Conservation (phyloP, 2,888 invertebrate species). For the Eilema griseolum region DNA sequence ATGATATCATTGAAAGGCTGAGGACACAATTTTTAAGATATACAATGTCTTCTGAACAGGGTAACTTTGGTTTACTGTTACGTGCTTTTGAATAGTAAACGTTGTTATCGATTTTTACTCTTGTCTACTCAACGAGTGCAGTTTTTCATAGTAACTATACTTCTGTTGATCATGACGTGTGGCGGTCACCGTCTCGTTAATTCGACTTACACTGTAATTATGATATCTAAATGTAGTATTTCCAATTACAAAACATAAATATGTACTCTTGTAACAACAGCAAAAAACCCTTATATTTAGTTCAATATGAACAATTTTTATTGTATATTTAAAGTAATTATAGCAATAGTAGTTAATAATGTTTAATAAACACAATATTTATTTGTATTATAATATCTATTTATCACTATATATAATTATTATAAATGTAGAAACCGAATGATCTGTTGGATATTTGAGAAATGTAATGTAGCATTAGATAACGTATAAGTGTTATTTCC, state of each 20-base stretch:
- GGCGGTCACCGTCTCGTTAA: conserved; percentile 9
- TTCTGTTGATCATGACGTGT: conserved; percentile 14
- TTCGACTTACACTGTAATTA: conserved; percentile 9
- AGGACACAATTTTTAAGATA: conserved; percentile 85
- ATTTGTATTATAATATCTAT: conserved; percentile 68
- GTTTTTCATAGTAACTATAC: conserved; percentile 36
- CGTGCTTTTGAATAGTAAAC: conserved; percentile 71
- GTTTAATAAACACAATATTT: conserved; percentile 75
- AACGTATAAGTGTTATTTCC: conserved; percentile 77
- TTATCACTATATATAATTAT: conserved; percentile 60
- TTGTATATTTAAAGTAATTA: conserved; percentile 52
- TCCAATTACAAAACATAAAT: conserved; percentile 13
- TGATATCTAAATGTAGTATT: conserved; percentile 11
- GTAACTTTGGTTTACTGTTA: conserved; percentile 84
- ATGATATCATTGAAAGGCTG: conserved; percentile 85
- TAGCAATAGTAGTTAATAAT: conserved; percentile 62
- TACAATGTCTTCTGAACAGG: conserved; percentile 87
- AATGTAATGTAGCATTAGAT: conserved; percentile 63
- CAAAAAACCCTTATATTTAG: conserved; percentile 2
- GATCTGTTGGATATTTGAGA: conserved; percentile 69
- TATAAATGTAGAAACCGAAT: conserved; percentile 63
- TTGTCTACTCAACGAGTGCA: conserved; percentile 46
- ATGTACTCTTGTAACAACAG: background rate
- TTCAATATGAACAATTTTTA: conserved; percentile 39
- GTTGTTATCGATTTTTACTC: conserved; percentile 80